Percentiles rank a stretch among this genome's conserved stretches.
These are phyloP conservation scores for Penelope pileata DNA, from an alignment of 2,113 vertebrate species.

Conservation along the genomic window DNA sequence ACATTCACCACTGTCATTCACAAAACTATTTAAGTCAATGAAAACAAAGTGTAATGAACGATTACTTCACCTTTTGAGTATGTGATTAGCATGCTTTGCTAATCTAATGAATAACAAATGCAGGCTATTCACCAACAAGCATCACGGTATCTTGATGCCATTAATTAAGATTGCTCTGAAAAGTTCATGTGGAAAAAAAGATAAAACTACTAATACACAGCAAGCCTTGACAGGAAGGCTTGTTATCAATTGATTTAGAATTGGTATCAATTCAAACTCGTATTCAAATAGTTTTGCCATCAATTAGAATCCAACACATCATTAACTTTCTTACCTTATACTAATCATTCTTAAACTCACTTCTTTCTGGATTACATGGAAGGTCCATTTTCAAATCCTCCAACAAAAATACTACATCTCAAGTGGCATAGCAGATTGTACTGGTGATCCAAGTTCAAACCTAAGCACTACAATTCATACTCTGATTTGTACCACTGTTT, in stretches of 20 bases:
- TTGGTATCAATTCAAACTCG: neutral
- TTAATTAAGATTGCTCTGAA: neutral
- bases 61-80: neutral
- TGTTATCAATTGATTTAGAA: neutral
- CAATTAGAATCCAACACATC: neutral
- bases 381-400: neutral
- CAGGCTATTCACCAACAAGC: neutral
- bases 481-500: neutral
- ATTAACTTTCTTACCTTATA: neutral
- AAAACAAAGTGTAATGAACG: neutral
- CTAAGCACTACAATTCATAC: neutral
- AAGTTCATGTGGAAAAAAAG: neutral
- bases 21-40: neutral
- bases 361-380: neutral
- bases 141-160: neutral
- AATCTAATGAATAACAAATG: constrained; percentile 4
- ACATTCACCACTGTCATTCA: neutral
- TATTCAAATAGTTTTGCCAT: neutral
- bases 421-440: neutral
- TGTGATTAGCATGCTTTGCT: neutral
- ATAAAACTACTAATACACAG: neutral
- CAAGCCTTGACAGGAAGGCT: neutral
- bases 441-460: neutral
- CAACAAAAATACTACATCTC: neutral
- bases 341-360: neutral